Evolutionary conservation across 2,797 vertebrate species (phyloP).

Genomic region (Anguilla megastoma): DNA sequence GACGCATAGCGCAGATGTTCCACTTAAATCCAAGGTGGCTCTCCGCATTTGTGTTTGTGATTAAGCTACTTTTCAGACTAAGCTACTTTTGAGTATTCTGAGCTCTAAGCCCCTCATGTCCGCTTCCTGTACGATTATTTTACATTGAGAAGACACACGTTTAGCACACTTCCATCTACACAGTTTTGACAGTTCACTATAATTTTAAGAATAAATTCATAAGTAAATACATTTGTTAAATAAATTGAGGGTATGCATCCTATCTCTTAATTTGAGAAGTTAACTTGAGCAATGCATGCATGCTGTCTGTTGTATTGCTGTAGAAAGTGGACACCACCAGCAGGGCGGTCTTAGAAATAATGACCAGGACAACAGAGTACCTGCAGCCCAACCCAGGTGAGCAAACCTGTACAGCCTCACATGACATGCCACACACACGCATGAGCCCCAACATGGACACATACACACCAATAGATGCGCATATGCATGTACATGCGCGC

Average conservation of each 20-base stretch:
- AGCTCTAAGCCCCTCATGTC: neutral
- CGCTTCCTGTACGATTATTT: neutral
- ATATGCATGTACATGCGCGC: neutral
- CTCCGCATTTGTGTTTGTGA: constrained; percentile 9
- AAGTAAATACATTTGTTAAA: neutral
- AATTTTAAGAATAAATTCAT: neutral
- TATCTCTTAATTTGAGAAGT: neutral
- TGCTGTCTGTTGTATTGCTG: constrained; percentile 44
- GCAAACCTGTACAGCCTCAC: neutral
- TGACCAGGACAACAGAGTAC: constrained; percentile 97
- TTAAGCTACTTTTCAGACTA: constrained; percentile 7
- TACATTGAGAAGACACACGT: neutral
- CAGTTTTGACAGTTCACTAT: neutral
- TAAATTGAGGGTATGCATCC: too few species aligned
- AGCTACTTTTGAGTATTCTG: neutral
- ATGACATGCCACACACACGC: neutral
- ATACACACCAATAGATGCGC: neutral
- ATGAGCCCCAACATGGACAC: neutral
- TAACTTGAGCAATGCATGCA: neutral
- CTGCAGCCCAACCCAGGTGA: constrained; percentile 96
- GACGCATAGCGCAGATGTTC: neutral
- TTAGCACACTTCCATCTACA: neutral
- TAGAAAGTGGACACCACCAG: constrained; percentile 85
- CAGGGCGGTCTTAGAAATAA: constrained; percentile 92
- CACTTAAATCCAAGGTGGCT: neutral